A percentile compares a stretch with the other conserved stretches of the same genome.
These are phyloP conservation scores for Fregetta grallaria DNA, from an alignment of 2,113 vertebrate species.

Conservation along the genomic window DNA sequence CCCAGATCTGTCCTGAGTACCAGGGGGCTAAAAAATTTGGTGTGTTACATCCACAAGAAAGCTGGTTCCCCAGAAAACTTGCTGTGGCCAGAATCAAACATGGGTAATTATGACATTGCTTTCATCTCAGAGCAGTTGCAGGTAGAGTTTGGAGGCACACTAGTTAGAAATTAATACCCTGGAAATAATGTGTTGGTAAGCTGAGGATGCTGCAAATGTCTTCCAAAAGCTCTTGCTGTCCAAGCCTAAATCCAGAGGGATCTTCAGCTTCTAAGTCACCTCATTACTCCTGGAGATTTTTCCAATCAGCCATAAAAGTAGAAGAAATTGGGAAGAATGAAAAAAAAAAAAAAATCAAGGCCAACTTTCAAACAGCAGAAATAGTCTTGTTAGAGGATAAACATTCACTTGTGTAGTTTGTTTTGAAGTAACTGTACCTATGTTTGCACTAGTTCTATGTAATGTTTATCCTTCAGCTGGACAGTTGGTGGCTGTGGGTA, in stretches of 20 bases:
- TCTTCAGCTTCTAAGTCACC: background rate
- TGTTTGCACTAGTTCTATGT: background rate
- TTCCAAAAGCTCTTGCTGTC: constrained; percentile 3
- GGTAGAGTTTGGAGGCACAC: background rate
- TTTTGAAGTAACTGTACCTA: background rate
- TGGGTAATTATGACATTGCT: background rate
- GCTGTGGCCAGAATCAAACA: background rate
- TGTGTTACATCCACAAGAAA: background rate
- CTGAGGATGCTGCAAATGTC: background rate
- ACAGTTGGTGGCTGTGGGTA: background rate
- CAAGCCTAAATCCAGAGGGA: background rate
- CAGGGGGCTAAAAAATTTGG: background rate
- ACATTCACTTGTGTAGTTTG: background rate
- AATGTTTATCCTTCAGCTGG: background rate
- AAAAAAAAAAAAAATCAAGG: background rate
- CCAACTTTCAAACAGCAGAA: background rate
- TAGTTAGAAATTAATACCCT: background rate
- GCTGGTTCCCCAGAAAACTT: background rate
- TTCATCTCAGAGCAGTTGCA: background rate
- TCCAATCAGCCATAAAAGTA: background rate
- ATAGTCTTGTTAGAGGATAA: background rate
- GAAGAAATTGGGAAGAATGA: background rate
- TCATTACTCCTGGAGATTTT: background rate
- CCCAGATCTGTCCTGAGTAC: background rate
- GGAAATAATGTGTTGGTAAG: background rate